phyloP scores from a whole-genome alignment of 2,113 vertebrate species.

The Lampris incognitus region DNA sequence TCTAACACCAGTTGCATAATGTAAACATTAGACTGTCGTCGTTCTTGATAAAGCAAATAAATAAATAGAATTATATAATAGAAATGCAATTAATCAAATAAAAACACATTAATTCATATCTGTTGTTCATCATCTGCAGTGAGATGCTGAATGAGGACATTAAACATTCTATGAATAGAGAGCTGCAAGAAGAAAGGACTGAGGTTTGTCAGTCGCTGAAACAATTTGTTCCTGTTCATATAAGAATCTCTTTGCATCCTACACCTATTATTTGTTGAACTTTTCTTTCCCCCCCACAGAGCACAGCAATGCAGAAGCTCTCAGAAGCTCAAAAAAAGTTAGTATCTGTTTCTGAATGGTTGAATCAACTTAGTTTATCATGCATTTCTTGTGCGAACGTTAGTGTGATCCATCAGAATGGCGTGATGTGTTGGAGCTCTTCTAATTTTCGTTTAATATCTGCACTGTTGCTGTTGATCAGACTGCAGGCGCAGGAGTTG shows the following conservation, averaged over 20 bases:
- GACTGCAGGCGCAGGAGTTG: conserved; percentile 71
- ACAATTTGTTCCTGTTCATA: background rate
- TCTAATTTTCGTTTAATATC: background rate
- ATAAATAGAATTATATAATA: no score
- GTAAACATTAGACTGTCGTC: background rate
- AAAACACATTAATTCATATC: background rate
- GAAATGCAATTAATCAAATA: no score
- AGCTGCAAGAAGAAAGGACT: conserved; percentile 83
- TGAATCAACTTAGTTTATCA: background rate
- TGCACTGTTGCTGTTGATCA: conserved; percentile 33
- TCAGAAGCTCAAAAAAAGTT: conserved; percentile 86
- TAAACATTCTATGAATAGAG: conserved; percentile 72
- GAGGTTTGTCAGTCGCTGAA: conserved; percentile 76
- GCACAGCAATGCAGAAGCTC: conserved; percentile 81
- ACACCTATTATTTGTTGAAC: conserved; percentile 8
- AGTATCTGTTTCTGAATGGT: conserved; percentile 50
- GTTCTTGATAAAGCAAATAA: background rate
- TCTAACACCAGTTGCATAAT: background rate
- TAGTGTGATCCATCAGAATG: conserved; percentile 1
- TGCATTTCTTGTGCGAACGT: background rate
- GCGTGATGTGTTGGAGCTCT: background rate
- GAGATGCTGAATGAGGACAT: conserved; percentile 66
- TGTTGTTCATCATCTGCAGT: conserved; percentile 56
- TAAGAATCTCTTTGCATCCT: background rate
- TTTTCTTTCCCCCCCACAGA: conserved; percentile 37